Base-by-base conservation (phyloP, 2,797 vertebrate genomes). In the Onychomys arenicola region DNA sequence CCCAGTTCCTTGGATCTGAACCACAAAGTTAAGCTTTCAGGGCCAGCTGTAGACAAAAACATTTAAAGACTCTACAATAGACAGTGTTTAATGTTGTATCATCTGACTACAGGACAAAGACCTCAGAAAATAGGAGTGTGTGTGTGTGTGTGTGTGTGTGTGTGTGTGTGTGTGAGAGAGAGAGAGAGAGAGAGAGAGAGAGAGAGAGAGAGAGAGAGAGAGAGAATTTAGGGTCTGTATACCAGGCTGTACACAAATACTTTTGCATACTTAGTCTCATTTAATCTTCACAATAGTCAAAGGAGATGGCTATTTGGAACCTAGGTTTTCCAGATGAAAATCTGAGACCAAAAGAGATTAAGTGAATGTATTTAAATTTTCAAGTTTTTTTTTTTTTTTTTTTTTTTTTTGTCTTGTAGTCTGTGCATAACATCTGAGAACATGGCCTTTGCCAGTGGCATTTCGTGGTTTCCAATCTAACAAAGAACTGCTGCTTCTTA, bases 1-100 rank as follows among this genome's bases (percentile, higher is more conserved):
- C 87, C 82, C 32, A 57, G 96, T 94, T 96, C 40, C 46, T 96
- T 96, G 87, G 63, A 76, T 88, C 73, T 90, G 69, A 94, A 96
- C 80, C 77, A 96, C 61, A 90, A 89, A 94, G 77, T 90, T 93
- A 94, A 80, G 49, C 59, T 96, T 95, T 93, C 46, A 84, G 57
- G 86, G 37, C 78, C 29, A 91, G 80, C 69, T 52, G 10, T 88
- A 6, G 29, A 37, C 5, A 40, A 84, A 65, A 89, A 65, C 6
- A 32, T 46, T 89, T 63, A 90, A 83, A 61, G 61, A 34, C 29
- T 40, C 11, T 55, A 61, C 73, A 34, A 94, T 6, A 91, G 67
- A 29, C 61, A 71, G 40, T 27, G 21, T 27, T 93, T 57, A 6
- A 32, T 29, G 34, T 65, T 59, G n/a, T 52, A 73, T 92, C 46